A percentile compares a stretch with the other conserved stretches of the same genome.
These are phyloP conservation scores for Cricetomys ansorgei DNA, from an alignment of 2,113 vertebrate species.

Conservation along the genomic window DNA sequence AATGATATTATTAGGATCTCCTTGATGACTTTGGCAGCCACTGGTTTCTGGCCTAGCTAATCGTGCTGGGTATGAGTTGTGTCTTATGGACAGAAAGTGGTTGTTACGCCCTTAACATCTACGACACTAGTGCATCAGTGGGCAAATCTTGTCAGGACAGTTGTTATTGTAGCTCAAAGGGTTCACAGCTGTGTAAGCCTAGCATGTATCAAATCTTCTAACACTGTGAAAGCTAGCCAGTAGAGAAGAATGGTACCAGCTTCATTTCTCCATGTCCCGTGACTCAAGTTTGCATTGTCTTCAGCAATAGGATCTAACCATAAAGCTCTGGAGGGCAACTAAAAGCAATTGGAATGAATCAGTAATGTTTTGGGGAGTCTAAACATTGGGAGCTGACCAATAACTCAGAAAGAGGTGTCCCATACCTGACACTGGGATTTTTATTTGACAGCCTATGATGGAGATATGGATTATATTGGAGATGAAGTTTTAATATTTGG, in stretches of 20 bases:
- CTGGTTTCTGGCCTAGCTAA: not conserved
- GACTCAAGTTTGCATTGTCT: not conserved
- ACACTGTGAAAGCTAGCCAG: not conserved
- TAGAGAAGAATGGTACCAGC: not conserved
- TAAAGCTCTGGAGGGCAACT: not conserved
- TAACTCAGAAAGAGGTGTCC: not conserved
- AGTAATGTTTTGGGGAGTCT: not conserved
- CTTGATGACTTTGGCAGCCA: not conserved
- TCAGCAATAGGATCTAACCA: not conserved
- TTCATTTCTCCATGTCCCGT: not conserved
- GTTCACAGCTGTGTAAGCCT: not conserved
- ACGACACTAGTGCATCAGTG: not conserved
- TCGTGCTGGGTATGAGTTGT: not conserved
- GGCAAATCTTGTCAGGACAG: not conserved
- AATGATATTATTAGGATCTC: not conserved
- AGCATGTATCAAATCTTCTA: not conserved
- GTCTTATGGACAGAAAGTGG: not conserved
- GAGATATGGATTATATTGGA: not conserved
- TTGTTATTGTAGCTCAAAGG: not conserved
- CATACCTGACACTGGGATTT: not conserved
- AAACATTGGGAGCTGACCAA: not conserved
- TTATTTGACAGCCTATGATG: not conserved
- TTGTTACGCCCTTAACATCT: not conserved
- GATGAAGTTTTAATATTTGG: not conserved
- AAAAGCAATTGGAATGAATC: not conserved